These are phyloP conservation scores for Muscicapa striata DNA, from an alignment of 2,797 vertebrate species.

Conservation along the genomic window DNA sequence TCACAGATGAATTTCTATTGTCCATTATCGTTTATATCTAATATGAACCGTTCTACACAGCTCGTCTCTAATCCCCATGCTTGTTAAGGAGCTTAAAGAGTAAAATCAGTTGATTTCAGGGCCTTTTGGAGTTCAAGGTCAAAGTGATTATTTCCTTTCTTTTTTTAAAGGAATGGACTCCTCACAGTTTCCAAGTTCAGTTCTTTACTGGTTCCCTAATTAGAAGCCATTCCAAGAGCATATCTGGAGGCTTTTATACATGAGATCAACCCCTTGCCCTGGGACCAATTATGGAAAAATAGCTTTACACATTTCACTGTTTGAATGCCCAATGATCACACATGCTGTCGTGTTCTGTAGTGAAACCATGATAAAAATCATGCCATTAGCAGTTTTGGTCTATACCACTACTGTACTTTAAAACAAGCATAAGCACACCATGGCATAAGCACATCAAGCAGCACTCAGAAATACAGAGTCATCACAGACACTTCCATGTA, in stretches of 20 bases:
- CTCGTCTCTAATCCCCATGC: slow-evolving; percentile 72
- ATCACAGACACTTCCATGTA: background rate
- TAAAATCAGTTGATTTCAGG: slow-evolving; percentile 80
- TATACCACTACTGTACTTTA: background rate
- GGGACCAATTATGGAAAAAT: slow-evolving; percentile 79
- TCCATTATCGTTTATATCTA: slow-evolving; percentile 77
- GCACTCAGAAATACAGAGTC: background rate
- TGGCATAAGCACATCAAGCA: background rate
- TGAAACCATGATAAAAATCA: slow-evolving; percentile 45
- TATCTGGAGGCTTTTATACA: slow-evolving; percentile 73
- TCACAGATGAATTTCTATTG: slow-evolving; percentile 72
- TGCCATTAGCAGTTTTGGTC: slow-evolving; percentile 14
- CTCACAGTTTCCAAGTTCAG: slow-evolving; percentile 75
- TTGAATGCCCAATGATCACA: slow-evolving; percentile 73
- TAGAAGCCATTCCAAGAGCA: slow-evolving; percentile 72
- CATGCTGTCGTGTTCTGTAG: slow-evolving; percentile 61
- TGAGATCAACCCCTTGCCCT: slow-evolving; percentile 73
- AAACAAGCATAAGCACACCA: background rate
- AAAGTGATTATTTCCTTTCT: slow-evolving; percentile 79
- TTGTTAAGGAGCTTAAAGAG: slow-evolving; percentile 80
- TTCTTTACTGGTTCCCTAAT: slow-evolving; percentile 76
- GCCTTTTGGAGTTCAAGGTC: slow-evolving; percentile 82
- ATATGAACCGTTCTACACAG: slow-evolving; percentile 67
- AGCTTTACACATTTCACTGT: slow-evolving; percentile 68
- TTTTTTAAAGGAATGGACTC: slow-evolving; percentile 61